Evolutionary conservation across 2,113 vertebrate species (phyloP).

Genomic region (Scomber japonicus): DNA sequence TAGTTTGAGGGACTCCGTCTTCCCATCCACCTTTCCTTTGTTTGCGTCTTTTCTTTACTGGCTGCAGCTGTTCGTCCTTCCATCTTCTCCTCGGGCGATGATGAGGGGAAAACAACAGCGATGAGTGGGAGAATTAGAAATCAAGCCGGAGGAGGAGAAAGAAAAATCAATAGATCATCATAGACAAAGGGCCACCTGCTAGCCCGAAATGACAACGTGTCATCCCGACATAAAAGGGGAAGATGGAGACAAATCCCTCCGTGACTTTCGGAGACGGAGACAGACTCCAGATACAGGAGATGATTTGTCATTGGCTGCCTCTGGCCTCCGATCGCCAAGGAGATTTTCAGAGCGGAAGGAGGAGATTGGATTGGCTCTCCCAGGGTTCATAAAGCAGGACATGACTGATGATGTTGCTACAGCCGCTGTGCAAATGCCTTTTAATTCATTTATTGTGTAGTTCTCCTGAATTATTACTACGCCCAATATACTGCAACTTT

Average conservation of each 20-base stretch:
- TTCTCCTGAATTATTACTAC: background rate
- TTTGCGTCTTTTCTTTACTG: background rate
- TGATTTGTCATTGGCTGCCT: conserved; percentile 45
- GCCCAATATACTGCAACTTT: background rate
- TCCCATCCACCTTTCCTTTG: background rate
- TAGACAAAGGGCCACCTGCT: conserved; percentile 76
- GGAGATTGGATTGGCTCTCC: conserved; percentile 44
- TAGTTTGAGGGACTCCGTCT: background rate
- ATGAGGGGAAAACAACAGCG: conserved; percentile 50
- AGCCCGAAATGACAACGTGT: conserved; percentile 71
- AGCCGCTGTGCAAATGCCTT: background rate
- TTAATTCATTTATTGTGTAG: conserved; percentile 6
- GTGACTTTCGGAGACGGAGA: conserved; percentile 49
- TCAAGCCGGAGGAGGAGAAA: conserved; percentile 47
- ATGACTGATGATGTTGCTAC: conserved; percentile 32
- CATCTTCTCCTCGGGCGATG: conserved; percentile 44
- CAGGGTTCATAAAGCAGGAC: conserved; percentile 42
- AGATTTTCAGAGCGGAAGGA: conserved; percentile 43
- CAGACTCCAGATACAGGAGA: conserved; percentile 42
- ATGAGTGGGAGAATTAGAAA: conserved; percentile 59
- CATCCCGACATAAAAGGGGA: conserved; percentile 51
- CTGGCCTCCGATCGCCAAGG: conserved; percentile 39
- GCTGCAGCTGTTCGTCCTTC: conserved; percentile 51
- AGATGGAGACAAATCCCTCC: conserved; percentile 60
- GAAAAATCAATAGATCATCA: conserved; percentile 77